Percentiles rank a stretch among this genome's conserved stretches.
phyloP scores from a whole-genome alignment of 2,888 invertebrate genomes.

The Coelopa pilipes region DNA sequence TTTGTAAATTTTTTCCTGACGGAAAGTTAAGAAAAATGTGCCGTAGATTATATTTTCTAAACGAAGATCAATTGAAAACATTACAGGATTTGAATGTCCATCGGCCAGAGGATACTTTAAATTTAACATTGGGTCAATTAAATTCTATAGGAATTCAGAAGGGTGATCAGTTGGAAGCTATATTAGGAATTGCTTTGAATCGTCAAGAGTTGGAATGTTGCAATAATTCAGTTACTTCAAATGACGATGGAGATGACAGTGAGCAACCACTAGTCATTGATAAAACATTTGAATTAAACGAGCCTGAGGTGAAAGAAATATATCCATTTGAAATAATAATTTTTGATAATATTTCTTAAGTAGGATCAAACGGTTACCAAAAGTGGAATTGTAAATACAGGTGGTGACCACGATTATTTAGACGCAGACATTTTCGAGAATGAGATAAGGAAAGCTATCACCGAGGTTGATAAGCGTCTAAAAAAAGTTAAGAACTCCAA shows the following conservation, averaged over 20 bases:
- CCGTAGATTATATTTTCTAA: conserved; percentile 30
- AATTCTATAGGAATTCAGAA: conserved; percentile 35
- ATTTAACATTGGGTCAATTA: conserved; percentile 34
- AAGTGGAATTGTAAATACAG: background rate
- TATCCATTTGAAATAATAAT: background rate
- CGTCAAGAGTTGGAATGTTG: background rate
- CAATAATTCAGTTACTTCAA: background rate
- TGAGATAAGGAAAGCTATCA: background rate
- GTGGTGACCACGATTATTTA: background rate
- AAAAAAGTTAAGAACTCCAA: conserved; percentile 7
- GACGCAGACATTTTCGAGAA: background rate
- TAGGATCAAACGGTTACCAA: background rate
- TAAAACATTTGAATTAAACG: conserved; percentile 12
- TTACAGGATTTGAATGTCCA: conserved; percentile 30
- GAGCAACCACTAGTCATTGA: conserved; percentile 36
- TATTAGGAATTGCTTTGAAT: conserved; percentile 29
- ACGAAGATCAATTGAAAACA: conserved; percentile 27
- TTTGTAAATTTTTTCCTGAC: no score
- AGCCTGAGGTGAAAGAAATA: background rate
- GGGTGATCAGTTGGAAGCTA: conserved; percentile 29
- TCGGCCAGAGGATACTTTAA: conserved; percentile 15
- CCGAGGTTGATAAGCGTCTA: background rate
- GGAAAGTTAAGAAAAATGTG: no score
- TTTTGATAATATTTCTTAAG: background rate
- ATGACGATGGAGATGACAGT: conserved; percentile 31